A percentile compares a stretch with the other conserved stretches of the same genome.
phyloP scores from a whole-genome alignment of 2,113 vertebrate species.

The Fulica atra region DNA sequence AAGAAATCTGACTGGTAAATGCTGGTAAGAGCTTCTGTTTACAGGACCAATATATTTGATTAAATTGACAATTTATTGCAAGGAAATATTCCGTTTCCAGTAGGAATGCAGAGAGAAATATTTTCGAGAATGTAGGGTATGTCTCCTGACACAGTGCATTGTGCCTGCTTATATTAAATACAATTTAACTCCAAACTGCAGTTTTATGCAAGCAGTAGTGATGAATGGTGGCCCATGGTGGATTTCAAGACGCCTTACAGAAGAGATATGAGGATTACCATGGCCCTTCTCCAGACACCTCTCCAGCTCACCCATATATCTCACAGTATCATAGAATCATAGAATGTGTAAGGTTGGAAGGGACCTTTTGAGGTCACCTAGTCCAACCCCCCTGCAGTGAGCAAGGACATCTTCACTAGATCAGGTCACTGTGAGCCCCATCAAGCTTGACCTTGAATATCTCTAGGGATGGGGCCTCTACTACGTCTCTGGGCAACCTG shows the following conservation, averaged over 20 bases:
- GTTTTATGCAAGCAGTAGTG: neutral
- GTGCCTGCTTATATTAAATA: neutral
- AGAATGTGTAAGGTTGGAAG: too few species aligned
- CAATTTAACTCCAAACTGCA: neutral
- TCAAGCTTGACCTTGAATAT: too few species aligned
- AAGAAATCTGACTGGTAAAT: neutral
- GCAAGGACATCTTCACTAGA: too few species aligned
- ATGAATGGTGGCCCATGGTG: neutral
- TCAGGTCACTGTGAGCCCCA: too few species aligned
- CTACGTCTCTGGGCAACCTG: too few species aligned
- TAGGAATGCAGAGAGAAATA: neutral
- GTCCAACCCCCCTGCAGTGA: too few species aligned
- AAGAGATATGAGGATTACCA: neutral
- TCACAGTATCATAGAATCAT: too few species aligned
- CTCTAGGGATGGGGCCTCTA: too few species aligned
- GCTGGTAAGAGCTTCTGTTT: neutral
- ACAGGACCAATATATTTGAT: neutral
- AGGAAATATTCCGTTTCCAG: neutral
- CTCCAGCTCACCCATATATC: neutral
- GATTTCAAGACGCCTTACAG: neutral
- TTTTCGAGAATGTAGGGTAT: neutral
- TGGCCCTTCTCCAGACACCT: neutral
- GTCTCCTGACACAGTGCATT: neutral
- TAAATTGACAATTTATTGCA: neutral
- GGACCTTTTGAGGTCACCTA: too few species aligned